These are phyloP conservation scores for Regulus satrapa DNA, from an alignment of 2,113 vertebrate species.

Conservation along the genomic window DNA sequence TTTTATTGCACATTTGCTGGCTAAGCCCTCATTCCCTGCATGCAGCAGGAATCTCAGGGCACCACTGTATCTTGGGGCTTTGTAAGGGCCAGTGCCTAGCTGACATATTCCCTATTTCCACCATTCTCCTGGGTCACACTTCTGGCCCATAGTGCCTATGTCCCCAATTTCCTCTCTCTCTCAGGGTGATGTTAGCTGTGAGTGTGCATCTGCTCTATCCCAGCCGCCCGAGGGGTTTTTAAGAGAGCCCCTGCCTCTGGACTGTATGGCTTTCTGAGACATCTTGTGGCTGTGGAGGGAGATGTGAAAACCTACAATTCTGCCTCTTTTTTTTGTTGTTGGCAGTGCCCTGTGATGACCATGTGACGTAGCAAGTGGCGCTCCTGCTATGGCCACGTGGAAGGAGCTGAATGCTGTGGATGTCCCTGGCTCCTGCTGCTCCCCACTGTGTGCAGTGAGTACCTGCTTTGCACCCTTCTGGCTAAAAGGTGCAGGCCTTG, in stretches of 20 bases:
- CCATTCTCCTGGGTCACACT: neutral
- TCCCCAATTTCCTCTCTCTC: neutral
- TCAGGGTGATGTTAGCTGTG: neutral
- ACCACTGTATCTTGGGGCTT: neutral
- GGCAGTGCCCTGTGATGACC: conserved; percentile 17
- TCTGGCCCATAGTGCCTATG: rapidly evolving
- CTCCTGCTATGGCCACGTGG: neutral
- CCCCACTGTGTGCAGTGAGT: neutral
- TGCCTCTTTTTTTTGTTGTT: neutral
- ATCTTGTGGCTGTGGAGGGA: neutral
- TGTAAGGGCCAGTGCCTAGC: neutral
- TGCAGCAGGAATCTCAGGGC: rapidly evolving
- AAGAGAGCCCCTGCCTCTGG: neutral
- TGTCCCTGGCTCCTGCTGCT: neutral
- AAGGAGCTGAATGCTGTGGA: neutral
- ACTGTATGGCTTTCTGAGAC: neutral
- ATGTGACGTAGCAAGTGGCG: neutral
- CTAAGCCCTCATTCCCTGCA: neutral
- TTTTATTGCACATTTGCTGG: neutral
- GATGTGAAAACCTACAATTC: neutral
- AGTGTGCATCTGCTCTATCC: neutral
- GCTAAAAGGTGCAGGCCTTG: neutral
- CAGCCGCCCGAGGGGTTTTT: neutral
- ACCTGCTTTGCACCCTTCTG: neutral
- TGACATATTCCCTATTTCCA: neutral